phyloP scores from a whole-genome alignment of 2,113 vertebrate genomes.

The Osmerus eperlanus region DNA sequence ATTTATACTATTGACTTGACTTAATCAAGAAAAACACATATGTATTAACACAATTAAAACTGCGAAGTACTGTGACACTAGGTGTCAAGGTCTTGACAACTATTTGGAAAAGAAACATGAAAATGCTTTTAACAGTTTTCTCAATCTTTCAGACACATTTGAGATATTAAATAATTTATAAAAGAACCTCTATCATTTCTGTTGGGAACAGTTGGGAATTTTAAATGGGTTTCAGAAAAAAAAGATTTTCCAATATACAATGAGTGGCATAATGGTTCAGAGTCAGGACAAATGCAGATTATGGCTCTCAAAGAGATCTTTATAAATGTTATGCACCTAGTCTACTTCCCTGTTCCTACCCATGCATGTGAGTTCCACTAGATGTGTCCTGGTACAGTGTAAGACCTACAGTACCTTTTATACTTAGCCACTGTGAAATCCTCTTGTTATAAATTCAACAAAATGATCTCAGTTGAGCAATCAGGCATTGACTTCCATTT shows the following conservation, averaged over 20 bases:
- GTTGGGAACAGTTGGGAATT: constrained; percentile 2
- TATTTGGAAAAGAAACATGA: constrained; percentile 17
- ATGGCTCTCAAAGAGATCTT: background rate
- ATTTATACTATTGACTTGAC: too few relatives aligned
- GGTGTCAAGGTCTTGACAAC: background rate
- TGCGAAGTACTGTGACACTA: background rate
- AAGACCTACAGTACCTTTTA: too few relatives aligned
- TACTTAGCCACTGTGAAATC: too few relatives aligned
- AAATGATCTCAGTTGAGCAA: background rate
- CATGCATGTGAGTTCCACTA: background rate
- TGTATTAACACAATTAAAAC: background rate
- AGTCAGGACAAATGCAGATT: background rate
- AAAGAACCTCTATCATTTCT: constrained; percentile 3
- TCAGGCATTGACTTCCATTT: background rate
- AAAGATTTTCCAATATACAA: background rate
- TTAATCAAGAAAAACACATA: too few relatives aligned
- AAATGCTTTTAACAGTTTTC: constrained; percentile 36
- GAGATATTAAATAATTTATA: constrained; percentile 23
- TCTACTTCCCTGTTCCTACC: background rate
- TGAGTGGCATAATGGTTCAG: background rate
- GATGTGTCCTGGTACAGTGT: too few relatives aligned
- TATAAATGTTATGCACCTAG: background rate
- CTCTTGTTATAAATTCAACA: too few relatives aligned
- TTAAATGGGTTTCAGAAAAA: background rate
- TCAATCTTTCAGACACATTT: constrained; percentile 7